Conservation (phyloP, 2,113 vertebrate species). For the Myrmecophaga tridactyla region DNA sequence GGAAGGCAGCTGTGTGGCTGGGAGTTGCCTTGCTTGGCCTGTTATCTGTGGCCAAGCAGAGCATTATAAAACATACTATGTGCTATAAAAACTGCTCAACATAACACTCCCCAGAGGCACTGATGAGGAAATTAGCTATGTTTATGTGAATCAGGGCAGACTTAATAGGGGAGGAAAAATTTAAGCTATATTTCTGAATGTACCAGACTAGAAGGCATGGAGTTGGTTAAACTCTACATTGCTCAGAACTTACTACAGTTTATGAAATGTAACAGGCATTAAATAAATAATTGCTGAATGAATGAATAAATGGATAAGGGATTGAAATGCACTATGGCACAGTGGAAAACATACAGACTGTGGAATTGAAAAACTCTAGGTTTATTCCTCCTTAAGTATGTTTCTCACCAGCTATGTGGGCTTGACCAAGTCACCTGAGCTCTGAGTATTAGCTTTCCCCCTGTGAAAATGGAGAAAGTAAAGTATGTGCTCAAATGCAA, state of each 20-base stretch:
- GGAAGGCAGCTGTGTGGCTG: neutral
- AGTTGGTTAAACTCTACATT: neutral
- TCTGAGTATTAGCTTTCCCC: neutral
- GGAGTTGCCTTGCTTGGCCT: too few relatives aligned
- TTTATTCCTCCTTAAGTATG: neutral
- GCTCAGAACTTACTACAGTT: neutral
- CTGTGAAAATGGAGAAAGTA: neutral
- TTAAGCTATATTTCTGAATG: neutral
- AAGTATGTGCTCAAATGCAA: neutral
- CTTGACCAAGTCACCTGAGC: neutral
- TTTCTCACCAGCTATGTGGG: neutral
- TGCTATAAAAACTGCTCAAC: neutral
- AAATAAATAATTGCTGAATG: slow-evolving; percentile 2
- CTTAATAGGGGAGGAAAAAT: neutral
- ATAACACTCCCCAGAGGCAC: neutral
- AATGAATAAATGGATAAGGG: neutral
- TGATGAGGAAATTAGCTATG: neutral
- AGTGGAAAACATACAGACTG: neutral
- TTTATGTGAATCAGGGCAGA: neutral
- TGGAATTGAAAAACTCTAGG: neutral
- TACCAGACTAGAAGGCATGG: neutral
- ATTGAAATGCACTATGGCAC: neutral
- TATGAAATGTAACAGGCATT: neutral
- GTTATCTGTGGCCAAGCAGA: neutral
- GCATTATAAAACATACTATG: neutral